These are phyloP conservation scores for Bursaphelenchus okinawaensis DNA, from an alignment of 2,888 invertebrate species.

Conservation along the genomic window DNA sequence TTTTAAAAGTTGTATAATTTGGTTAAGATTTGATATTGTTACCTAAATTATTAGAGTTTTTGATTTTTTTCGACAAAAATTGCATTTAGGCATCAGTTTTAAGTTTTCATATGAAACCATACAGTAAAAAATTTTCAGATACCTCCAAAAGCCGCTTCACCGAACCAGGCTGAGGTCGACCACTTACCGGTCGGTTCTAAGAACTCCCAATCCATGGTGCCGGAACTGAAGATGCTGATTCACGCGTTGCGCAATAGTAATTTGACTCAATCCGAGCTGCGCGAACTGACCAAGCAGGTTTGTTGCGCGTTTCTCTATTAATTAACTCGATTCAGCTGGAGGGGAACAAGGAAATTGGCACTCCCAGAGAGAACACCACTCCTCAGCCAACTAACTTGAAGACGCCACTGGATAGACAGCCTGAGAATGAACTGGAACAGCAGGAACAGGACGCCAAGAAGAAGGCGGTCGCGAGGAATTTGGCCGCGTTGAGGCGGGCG, in stretches of 20 bases:
- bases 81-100: too few relatives aligned
- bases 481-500: conserved; percentile 20
- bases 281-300: conserved; percentile 42
- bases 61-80: too few relatives aligned
- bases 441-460: conserved; percentile 9
- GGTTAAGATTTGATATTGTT: not conserved
- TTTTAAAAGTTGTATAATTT: too few relatives aligned
- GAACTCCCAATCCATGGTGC: conserved; percentile 28
- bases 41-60: not conserved
- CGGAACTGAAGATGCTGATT: conserved; percentile 40
- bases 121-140: not conserved
- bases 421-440: not conserved
- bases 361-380: conserved; percentile 23
- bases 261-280: conserved; percentile 39
- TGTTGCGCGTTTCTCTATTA: not conserved
- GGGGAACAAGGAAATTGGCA: conserved; percentile 14
- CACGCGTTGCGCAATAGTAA: conserved; percentile 41
- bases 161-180: not conserved
- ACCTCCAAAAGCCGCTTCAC: conserved; percentile 5
- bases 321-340: conserved; percentile 10
- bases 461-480: conserved; percentile 22
- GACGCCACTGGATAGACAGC: not conserved
- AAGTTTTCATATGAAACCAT: too few relatives aligned
- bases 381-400: conserved; percentile 11
- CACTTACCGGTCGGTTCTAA: not conserved